A percentile compares a stretch with the other conserved stretches of the same genome.
Conservation (phyloP, 2,113 vertebrate species). For the Lophius piscatorius region DNA sequence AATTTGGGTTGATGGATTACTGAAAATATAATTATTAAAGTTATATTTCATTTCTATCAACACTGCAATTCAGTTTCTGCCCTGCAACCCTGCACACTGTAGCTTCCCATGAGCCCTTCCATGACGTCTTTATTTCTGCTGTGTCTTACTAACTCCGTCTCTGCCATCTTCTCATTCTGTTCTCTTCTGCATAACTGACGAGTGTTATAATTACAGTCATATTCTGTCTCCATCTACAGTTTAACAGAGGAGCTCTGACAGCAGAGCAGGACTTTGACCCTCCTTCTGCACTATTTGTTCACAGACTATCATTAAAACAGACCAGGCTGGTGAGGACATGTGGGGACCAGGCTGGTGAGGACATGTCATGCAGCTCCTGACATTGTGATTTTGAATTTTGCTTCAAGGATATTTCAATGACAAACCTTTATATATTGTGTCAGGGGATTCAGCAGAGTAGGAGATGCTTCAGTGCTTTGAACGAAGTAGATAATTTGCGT, state of each 20-base stretch:
- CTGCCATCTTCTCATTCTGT: slow-evolving; percentile 2
- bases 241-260: slow-evolving; percentile 32
- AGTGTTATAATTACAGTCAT: slow-evolving; percentile 32
- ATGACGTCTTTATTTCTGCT: too few species aligned
- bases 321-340: too few species aligned
- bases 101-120: too few species aligned
- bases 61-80: too few species aligned
- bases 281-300: slow-evolving; percentile 31
- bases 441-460: background rate
- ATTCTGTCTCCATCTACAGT: slow-evolving; percentile 10
- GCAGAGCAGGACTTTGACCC: slow-evolving; percentile 36
- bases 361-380: slow-evolving; percentile 28
- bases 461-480: background rate
- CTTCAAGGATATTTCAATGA: slow-evolving; percentile 23
- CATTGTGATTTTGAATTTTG: slow-evolving; percentile 25
- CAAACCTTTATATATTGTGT: slow-evolving; percentile 4
- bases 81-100: background rate
- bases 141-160: too few species aligned
- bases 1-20: too few species aligned
- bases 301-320: slow-evolving; percentile 42
- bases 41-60: too few species aligned
- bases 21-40: too few species aligned
- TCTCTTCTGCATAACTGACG: slow-evolving; percentile 9
- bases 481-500: background rate
- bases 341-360: slow-evolving; percentile 13